phyloP scores from a whole-genome alignment of 2,888 invertebrate genomes.

The Athalia circularis region DNA sequence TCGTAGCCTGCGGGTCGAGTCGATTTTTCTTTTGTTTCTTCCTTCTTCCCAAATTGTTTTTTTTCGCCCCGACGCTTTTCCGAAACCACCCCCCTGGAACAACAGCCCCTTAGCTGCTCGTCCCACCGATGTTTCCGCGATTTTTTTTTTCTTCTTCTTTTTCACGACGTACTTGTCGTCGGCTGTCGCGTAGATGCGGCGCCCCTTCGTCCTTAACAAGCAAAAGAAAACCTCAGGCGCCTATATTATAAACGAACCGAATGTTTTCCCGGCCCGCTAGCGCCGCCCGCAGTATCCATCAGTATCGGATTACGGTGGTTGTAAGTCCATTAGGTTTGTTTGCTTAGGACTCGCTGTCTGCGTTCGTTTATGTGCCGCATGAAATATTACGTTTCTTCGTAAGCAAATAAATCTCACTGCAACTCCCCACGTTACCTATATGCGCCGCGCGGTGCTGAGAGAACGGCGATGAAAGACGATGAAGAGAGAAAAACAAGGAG shows the following conservation, averaged over 20 bases:
- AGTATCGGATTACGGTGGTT: constrained; percentile 42
- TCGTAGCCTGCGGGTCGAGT: constrained; percentile 50
- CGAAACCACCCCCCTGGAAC: too few relatives aligned
- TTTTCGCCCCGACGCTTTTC: too few relatives aligned
- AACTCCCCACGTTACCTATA: neutral
- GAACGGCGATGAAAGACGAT: too few relatives aligned
- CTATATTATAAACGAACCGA: neutral
- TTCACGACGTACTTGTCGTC: too few relatives aligned
- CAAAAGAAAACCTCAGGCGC: neutral
- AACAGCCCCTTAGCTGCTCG: too few relatives aligned
- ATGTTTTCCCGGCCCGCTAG: constrained; percentile 5
- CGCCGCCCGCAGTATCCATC: constrained; percentile 14
- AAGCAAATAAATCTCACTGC: constrained; percentile 35
- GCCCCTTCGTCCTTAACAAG: too few relatives aligned
- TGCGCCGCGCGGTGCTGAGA: too few relatives aligned
- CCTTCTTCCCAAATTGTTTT: neutral
- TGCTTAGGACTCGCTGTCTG: constrained; percentile 51
- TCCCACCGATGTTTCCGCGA: neutral
- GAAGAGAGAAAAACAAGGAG: too few relatives aligned
- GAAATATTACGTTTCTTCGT: constrained; percentile 43
- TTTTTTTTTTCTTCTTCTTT: neutral
- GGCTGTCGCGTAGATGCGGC: too few relatives aligned
- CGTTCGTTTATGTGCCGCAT: constrained; percentile 29
- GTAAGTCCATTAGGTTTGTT: constrained; percentile 55
- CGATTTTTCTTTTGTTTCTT: constrained; percentile 45